Evolutionary conservation across 2,113 vertebrate species (phyloP).

Genomic region (Girardinichthys multiradiatus): DNA sequence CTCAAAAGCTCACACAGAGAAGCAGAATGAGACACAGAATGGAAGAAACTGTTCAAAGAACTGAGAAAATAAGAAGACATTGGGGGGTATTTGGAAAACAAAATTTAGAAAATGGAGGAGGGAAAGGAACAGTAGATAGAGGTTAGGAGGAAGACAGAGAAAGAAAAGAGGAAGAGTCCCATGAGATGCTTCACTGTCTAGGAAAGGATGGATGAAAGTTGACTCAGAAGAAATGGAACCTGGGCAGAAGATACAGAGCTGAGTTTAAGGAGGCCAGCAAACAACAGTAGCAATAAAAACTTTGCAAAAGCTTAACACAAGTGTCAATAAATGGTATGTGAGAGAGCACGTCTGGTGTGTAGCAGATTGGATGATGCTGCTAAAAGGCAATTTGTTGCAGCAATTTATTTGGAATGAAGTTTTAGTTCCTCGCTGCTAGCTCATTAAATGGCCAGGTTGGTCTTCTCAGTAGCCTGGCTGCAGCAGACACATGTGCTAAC

Average conservation of each 20-base stretch:
- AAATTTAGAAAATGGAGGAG: not conserved
- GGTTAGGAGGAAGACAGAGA: slow-evolving; percentile 7
- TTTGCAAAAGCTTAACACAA: slow-evolving; percentile 2
- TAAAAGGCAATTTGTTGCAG: not conserved
- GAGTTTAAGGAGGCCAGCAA: slow-evolving; percentile 20
- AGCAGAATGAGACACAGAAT: slow-evolving; percentile 25
- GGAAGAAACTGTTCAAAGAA: slow-evolving; percentile 34
- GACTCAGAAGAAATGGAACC: slow-evolving; percentile 16
- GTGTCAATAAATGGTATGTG: not conserved
- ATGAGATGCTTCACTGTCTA: slow-evolving; percentile 27
- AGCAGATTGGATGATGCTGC: not conserved
- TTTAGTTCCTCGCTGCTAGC: too few relatives aligned
- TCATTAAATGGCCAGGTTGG: too few relatives aligned
- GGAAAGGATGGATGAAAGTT: slow-evolving; percentile 7
- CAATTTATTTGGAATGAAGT: not conserved
- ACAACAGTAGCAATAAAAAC: slow-evolving; percentile 11
- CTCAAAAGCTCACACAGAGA: slow-evolving; percentile 42
- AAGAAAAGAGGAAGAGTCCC: slow-evolving; percentile 28
- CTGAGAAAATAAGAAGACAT: slow-evolving; percentile 39
- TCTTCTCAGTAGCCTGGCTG: not conserved
- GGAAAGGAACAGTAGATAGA: slow-evolving; percentile 1
- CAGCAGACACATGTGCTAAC: not conserved
- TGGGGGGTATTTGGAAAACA: slow-evolving; percentile 7
- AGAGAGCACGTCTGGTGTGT: not conserved
- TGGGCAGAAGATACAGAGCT: slow-evolving; percentile 28